Percentiles rank a stretch among this genome's conserved stretches.
These are phyloP conservation scores for Natrix natrix DNA, from an alignment of 2,797 vertebrate species.

Conservation along the genomic window DNA sequence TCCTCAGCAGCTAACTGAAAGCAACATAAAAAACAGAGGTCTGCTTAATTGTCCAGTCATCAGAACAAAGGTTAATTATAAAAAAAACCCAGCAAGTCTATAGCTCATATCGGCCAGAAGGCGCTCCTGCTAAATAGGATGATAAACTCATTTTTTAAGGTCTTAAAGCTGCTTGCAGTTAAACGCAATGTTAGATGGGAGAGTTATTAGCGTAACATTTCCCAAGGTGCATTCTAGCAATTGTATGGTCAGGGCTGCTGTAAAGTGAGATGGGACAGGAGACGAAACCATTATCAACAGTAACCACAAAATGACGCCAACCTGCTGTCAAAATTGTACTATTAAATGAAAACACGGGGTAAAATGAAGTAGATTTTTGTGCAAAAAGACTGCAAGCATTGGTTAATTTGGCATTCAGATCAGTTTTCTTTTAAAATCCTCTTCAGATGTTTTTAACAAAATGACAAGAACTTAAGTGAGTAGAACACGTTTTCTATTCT, in stretches of 20 bases:
- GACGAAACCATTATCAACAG: not conserved
- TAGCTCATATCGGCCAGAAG: constrained; percentile 15
- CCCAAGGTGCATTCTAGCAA: not conserved
- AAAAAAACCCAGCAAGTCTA: constrained; percentile 4
- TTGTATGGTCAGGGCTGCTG: not conserved
- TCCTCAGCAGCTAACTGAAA: constrained; percentile 23
- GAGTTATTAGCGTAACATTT: not conserved
- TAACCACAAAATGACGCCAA: not conserved
- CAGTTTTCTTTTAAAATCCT: not conserved
- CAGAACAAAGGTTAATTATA: constrained; percentile 34
- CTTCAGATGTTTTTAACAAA: not conserved
- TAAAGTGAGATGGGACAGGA: not conserved
- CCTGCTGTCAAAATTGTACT: not conserved
- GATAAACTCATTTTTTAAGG: constrained; percentile 33
- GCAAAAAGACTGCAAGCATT: not conserved
- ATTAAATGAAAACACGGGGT: not conserved
- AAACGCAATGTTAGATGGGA: not conserved
- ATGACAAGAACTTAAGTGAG: not conserved
- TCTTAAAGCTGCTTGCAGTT: constrained; percentile 7
- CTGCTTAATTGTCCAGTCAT: constrained; percentile 23
- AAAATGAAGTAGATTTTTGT: not conserved
- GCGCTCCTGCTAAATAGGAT: constrained; percentile 1
- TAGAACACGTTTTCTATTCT: not conserved
- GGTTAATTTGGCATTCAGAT: not conserved
- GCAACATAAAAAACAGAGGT: constrained; percentile 1